Evolutionary conservation across 2,113 vertebrate species (phyloP), one percentile per base, ranked within the genome.

Genomic region (Myotis lucifugus): DNA sequence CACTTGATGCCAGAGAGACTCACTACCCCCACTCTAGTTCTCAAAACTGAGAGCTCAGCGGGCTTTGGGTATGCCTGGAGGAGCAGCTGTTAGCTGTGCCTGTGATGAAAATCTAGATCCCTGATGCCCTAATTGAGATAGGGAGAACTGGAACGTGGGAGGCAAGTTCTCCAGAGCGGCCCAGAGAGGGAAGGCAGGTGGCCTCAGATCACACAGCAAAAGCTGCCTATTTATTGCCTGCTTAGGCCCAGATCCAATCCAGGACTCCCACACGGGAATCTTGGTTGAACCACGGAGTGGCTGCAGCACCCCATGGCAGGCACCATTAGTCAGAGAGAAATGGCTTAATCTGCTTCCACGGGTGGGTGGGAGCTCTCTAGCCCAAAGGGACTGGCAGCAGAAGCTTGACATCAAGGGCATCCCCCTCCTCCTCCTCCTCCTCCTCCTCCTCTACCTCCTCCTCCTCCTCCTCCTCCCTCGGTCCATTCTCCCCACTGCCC

Each of bases 121-220:
- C 25, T 59, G 29, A 52, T 67, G 61, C 10, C 67, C 52, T 95
- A 0, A 67, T 4, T 21, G 76, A 76, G 34, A 66, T 10, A 10
- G 34, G 8, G 37, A 82, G 13, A 90, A 78, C 29, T 34, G 14
- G 50, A 70, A 12, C 1, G 1, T 29, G 12, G 46, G 81, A 69
- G 48, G 32, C 40, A 21, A 48, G 40, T 21, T 56, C 42, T 88
- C 17, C 52, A 77, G 67, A 64, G 18, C 18, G 79, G 54, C 34
- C 59, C 88, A 95, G 81, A 97, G 70, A 87, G 29, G 86, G 52
- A 56, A 85, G 42, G 74, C 40, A 77, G 32, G 1, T 8, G 48
- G 19, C 32, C 77, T 92, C 19, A 7, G 69, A 86, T 83, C 64
- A 93, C 85, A 85, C 59, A 79, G 85, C n/a, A 85, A 79, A 89